Conservation (phyloP, 2,113 vertebrate genomes). For the Erythrolamprus reginae region DNA sequence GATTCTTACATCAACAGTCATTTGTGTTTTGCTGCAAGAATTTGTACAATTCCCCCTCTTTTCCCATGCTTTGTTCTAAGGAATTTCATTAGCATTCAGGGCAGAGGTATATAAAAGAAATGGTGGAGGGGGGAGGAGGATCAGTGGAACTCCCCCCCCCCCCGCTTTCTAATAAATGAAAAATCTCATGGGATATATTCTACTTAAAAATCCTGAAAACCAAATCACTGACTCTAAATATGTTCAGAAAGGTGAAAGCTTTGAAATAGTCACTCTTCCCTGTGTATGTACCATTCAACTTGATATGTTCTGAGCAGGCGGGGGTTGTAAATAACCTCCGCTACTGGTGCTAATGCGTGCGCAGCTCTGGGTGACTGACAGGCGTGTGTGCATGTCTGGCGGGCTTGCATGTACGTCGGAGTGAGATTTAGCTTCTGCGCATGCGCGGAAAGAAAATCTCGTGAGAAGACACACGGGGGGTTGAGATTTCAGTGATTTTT, state of each 20-base stretch:
- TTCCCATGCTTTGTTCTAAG: not conserved
- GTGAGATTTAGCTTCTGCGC: too few species aligned
- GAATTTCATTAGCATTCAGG: not conserved
- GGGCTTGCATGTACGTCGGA: too few species aligned
- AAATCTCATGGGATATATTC: not conserved
- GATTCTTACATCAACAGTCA: not conserved
- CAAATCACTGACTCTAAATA: not conserved
- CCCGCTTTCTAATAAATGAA: not conserved
- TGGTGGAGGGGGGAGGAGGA: not conserved
- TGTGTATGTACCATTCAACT: not conserved
- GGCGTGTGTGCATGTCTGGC: too few species aligned
- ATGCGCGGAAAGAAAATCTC: too few species aligned
- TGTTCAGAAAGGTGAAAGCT: conserved; percentile 1
- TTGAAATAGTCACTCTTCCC: not conserved
- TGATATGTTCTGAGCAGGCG: too few species aligned
- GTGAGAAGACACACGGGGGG: too few species aligned
- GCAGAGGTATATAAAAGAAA: not conserved
- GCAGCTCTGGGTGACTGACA: too few species aligned
- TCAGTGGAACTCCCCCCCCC: not conserved
- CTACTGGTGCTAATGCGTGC: too few species aligned
- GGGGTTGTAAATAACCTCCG: too few species aligned
- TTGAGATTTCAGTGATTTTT: too few species aligned
- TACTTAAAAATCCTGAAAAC: not conserved
- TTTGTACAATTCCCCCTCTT: not conserved
- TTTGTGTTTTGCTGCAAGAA: not conserved